Conservation (phyloP, 2,113 vertebrate genomes). For the Saccopteryx leptura region DNA sequence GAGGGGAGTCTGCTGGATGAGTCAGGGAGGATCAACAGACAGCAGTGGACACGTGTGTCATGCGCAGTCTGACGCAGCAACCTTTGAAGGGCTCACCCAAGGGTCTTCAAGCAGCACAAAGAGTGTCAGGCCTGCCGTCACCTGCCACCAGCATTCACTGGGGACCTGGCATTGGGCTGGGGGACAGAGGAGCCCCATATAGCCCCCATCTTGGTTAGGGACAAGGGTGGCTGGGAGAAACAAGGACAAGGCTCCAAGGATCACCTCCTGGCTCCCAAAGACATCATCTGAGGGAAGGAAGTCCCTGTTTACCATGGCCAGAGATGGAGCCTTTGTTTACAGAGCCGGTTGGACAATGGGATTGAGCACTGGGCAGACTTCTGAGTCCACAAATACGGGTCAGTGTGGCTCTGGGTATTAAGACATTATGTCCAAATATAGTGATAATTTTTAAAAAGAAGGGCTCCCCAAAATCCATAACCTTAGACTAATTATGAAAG, state of each 20-base stretch:
- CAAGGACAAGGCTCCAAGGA: neutral
- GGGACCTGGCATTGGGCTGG: neutral
- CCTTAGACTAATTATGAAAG: neutral
- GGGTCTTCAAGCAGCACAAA: neutral
- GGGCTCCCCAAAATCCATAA: neutral
- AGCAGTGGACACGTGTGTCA: neutral
- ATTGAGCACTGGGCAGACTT: neutral
- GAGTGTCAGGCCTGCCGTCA: neutral
- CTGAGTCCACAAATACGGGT: neutral
- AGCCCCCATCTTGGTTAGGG: neutral
- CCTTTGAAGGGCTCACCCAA: neutral
- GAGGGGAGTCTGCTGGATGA: neutral
- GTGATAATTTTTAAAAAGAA: neutral
- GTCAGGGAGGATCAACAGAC: constrained; percentile 27
- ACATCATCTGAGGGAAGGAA: constrained; percentile 59
- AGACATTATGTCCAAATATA: neutral
- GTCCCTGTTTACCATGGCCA: constrained; percentile 37
- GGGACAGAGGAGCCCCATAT: neutral
- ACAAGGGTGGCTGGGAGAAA: neutral
- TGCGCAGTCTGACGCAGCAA: rapidly evolving
- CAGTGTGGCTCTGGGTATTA: neutral
- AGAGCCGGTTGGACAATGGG: constrained; percentile 27
- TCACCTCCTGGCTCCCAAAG: neutral
- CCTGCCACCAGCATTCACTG: neutral
- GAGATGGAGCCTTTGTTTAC: constrained; percentile 46